Percentiles rank a stretch among this genome's conserved stretches.
Evolutionary conservation across 2,797 vertebrate genomes (phyloP).

Genomic region (Rhinophrynus dorsalis): DNA sequence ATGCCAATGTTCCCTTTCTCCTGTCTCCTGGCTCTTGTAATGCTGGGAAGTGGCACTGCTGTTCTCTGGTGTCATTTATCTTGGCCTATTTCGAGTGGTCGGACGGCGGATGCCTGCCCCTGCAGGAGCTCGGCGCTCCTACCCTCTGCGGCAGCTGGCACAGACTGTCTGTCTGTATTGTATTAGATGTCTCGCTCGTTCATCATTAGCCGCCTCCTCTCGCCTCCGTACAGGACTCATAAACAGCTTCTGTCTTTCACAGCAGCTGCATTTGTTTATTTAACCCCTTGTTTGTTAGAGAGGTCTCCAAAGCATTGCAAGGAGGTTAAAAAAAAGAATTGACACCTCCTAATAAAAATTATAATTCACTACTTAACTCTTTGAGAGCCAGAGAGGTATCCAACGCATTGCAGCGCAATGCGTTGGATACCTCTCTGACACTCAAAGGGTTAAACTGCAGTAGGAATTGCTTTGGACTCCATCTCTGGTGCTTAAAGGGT

Average conservation of each 20-base stretch:
- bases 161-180: background rate
- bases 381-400: too few relatives aligned
- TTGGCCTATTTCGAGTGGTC: slow-evolving; percentile 23
- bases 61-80: slow-evolving; percentile 2
- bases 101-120: background rate
- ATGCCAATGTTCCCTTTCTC: background rate
- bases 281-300: too few relatives aligned
- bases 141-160: background rate
- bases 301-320: too few relatives aligned
- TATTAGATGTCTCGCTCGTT: background rate
- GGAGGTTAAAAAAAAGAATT: too few relatives aligned
- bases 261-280: too few relatives aligned
- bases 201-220: background rate
- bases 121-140: background rate
- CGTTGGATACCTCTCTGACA: too few relatives aligned
- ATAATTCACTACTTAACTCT: too few relatives aligned
- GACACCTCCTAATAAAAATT: too few relatives aligned
- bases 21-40: background rate
- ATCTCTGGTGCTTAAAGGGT: too few relatives aligned
- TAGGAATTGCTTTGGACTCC: too few relatives aligned
- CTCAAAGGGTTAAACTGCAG: too few relatives aligned
- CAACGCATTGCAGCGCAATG: too few relatives aligned
- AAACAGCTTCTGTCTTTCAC: background rate
- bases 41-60: background rate
- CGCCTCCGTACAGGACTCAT: background rate